These are phyloP conservation scores for Penaeus vannamei DNA, from an alignment of 1,140 invertebrate species.

Conservation along the genomic window DNA sequence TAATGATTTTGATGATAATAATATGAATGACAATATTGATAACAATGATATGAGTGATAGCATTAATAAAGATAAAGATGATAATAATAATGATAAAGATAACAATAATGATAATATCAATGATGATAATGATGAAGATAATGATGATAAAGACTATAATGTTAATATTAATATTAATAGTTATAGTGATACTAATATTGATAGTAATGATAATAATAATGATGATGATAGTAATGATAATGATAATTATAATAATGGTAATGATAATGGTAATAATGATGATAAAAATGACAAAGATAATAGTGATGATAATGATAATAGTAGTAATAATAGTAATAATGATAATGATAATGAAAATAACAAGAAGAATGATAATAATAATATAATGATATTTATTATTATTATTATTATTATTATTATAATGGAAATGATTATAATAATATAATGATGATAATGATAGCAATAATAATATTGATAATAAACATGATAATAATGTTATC, in stretches of 20 bases:
- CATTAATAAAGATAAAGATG: no score
- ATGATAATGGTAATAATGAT: background rate
- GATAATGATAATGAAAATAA: no score
- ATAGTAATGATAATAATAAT: background rate
- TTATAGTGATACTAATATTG: background rate
- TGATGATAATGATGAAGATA: constrained; percentile 6
- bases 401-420: no score
- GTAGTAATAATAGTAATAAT: background rate
- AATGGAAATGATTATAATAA: background rate
- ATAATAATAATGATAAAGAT: no score
- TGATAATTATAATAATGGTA: background rate
- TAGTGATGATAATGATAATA: no score
- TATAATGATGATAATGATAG: background rate
- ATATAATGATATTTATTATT: no score
- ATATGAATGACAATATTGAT: background rate
- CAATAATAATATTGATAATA: background rate
- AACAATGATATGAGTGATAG: background rate
- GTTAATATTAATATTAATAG: constrained; percentile 7
- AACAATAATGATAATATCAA: background rate
- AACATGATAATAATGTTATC: background rate
- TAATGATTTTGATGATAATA: background rate
- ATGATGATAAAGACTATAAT: constrained; percentile 12
- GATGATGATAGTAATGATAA: background rate
- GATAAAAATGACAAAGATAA: background rate
- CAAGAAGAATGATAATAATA: no score